Base-by-base conservation (phyloP, 2,797 vertebrate genomes). In the Siniperca undulata region DNA sequence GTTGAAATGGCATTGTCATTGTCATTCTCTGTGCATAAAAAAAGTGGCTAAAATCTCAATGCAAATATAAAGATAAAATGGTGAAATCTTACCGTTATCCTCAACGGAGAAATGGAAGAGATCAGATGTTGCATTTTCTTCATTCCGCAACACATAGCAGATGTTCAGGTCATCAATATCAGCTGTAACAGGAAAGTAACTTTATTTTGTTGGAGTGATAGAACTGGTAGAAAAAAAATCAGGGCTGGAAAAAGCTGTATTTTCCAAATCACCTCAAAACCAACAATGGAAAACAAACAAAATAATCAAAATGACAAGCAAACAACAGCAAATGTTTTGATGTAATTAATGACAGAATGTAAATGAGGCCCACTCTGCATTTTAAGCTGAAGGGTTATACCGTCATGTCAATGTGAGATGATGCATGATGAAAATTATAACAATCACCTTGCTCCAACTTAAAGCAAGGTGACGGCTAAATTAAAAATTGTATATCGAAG, bases 81-180 rank as follows among this genome's bases (percentile, higher is more conserved):
- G 36, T 13, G 10, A 19, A 36, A 7, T 78, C 93, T 93, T 94
- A 99, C 98, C 97, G 1, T 91, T 90, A 0, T 99, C 98, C 92
- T 98, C 96, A 16, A 99, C 95, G 0, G 94, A 94, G 93, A 99
- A 99, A 58, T 94, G 91, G 91, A 99, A 98, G 75, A 94, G 44
- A 77, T 99, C 98, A 74, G 96, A 97, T 4, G 97, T 97, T 20
- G 96, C 96, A 36, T 97, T 98, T 65, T 95, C 94, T 30, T 95
- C 94, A 0, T 94, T 94, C 75, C 95, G 90, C 92, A 99, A 91
- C 81, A 98, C 92, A 16, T 98, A 99, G 90, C 96, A 98, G 94
- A 99, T 96, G 92, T 97, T 97, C 95, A 97, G 95, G 82, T 98
- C 97, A 74, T 99, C 92, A 5, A 99, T 96, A 87, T 99, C 97